Evolutionary conservation across 1,140 invertebrate genomes (phyloP), one percentile per base, ranked within the genome.

Genomic region (Eumaeus atala): DNA sequence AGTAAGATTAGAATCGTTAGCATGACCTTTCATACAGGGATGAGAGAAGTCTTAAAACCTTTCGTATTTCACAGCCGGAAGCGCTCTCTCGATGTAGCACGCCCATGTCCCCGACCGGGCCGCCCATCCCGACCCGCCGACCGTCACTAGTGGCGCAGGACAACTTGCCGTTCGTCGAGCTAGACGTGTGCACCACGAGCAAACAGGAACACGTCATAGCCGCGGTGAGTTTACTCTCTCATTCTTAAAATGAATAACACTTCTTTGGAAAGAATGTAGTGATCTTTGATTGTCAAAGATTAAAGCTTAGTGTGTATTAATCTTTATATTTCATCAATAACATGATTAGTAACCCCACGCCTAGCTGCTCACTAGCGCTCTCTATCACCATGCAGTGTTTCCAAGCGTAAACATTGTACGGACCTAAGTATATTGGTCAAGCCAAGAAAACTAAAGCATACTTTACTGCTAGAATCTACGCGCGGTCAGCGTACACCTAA

Each of bases 151-250:
- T 64, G 72, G 59, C 54, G 80, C 86, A 80, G 40, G 90, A 91
- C 64, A 72, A 88, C 51, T 79, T 96, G 57, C 95, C 94, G 0
- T 96, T 96, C 77, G 88, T 92, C 42, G 94, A 96, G 75, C 89
- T 92, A n/a, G 94, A 96, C 80, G 93, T 91, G 21, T 95, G 94
- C 67, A 95, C 94, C 4, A 94, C 94, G 9, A 95, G 93, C 60
- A 94, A 94, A 66, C 94, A 95, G 71, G 94, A 96, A 65, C 94
- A 96, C 77, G 91, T 96, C 35, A 93, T 95, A 3, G 94, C 94
- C 1, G 94, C 95, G 72, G 93, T 93, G 64, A 87, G 88, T 84
- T 51, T 11, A 17, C 9, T 14, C n/a, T 21, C 18, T 37, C 33
- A 11, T 42, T 42, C 17, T 42, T 42, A 17, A n/a, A 42, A 28